These are phyloP conservation scores for Tragelaphus buxtoni DNA, from an alignment of 2,113 vertebrate species.

Conservation along the genomic window DNA sequence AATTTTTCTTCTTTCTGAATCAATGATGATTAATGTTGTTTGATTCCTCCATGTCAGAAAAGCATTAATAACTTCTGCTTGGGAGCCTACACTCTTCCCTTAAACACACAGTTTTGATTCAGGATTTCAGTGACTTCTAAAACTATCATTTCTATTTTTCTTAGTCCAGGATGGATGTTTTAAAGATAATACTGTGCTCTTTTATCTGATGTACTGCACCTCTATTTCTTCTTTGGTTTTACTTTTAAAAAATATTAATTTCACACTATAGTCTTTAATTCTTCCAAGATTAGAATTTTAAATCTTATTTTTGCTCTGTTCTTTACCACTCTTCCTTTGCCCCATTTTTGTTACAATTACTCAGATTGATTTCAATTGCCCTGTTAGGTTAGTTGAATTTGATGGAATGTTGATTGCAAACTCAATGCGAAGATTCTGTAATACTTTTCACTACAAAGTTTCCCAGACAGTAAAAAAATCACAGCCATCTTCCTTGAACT, in stretches of 20 bases:
- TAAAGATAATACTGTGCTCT: background rate
- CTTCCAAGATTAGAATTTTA: constrained; percentile 58
- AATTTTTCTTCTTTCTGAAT: background rate
- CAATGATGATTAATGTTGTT: background rate
- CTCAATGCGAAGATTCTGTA: constrained; percentile 58
- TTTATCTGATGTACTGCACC: background rate
- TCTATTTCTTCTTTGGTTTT: constrained; percentile 45
- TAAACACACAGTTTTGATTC: background rate
- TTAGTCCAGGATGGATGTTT: background rate
- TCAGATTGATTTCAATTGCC: constrained; percentile 59
- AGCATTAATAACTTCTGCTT: background rate
- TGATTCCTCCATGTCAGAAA: background rate
- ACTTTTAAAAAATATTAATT: constrained; percentile 35
- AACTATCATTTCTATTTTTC: background rate
- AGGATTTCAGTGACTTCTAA: background rate
- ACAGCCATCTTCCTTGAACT: constrained; percentile 53
- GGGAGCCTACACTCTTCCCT: background rate
- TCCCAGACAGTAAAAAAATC: constrained; percentile 62
- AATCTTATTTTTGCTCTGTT: constrained; percentile 50
- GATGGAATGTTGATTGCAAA: constrained; percentile 64
- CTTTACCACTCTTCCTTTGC: constrained; percentile 43
- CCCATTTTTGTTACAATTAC: constrained; percentile 44
- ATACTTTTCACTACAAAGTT: constrained; percentile 59
- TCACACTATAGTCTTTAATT: constrained; percentile 20
- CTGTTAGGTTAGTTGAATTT: constrained; percentile 65